Percentiles rank a stretch among this genome's conserved stretches.
phyloP scores from a whole-genome alignment of 2,888 invertebrate genomes.

The Terebella lapidaria region DNA sequence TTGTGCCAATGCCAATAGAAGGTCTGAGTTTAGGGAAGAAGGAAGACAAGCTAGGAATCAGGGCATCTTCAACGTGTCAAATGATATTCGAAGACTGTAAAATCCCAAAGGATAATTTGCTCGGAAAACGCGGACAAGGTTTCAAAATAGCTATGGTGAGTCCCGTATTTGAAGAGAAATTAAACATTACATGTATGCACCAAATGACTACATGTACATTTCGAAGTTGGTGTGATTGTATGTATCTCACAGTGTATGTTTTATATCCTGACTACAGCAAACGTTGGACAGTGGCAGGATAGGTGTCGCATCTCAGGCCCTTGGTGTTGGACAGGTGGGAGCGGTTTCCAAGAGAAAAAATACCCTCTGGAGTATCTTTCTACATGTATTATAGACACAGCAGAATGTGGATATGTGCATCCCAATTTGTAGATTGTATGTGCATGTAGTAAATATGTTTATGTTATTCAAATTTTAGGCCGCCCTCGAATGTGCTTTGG shows the following conservation, averaged over 20 bases:
- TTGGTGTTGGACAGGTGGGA: constrained; percentile 81
- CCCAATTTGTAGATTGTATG: too few relatives aligned
- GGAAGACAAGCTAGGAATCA: constrained; percentile 85
- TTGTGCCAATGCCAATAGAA: constrained; percentile 72
- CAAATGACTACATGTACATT: too few relatives aligned
- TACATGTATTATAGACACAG: too few relatives aligned
- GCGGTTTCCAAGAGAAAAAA: too few relatives aligned
- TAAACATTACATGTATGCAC: too few relatives aligned
- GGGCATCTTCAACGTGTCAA: constrained; percentile 82
- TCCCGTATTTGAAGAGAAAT: too few relatives aligned
- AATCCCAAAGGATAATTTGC: constrained; percentile 74
- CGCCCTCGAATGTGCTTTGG: constrained; percentile 81
- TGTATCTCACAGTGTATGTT: too few relatives aligned
- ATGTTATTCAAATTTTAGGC: constrained; percentile 63
- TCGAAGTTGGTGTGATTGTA: too few relatives aligned
- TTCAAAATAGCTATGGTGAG: constrained; percentile 93
- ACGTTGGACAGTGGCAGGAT: constrained; percentile 80
- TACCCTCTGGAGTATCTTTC: too few relatives aligned
- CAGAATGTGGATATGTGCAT: too few relatives aligned
- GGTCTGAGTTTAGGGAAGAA: constrained; percentile 87
- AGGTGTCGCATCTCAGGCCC: constrained; percentile 86
- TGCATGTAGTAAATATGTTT: too few relatives aligned
- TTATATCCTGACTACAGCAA: too few relatives aligned
- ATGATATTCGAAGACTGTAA: constrained; percentile 88
- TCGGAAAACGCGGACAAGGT: constrained; percentile 79